Evolutionary conservation across 1,140 invertebrate genomes (phyloP).

Genomic region (Calephelis nemesis): DNA sequence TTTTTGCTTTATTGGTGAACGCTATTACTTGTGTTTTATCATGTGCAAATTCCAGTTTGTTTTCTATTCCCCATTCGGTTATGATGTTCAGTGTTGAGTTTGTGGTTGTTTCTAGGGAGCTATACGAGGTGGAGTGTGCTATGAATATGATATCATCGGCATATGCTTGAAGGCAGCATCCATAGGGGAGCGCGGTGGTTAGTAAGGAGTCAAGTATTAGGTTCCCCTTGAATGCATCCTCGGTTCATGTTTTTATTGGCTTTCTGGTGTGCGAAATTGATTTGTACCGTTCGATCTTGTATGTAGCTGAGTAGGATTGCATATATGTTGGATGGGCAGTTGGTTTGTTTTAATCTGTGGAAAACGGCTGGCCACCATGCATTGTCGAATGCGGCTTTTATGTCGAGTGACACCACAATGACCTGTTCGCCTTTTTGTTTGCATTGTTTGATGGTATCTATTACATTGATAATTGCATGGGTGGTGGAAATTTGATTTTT

Average conservation of each 20-base stretch:
- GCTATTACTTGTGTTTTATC: constrained; percentile 28
- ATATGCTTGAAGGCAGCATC: constrained; percentile 42
- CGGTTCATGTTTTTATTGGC: constrained; percentile 19
- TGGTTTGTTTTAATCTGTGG: constrained; percentile 18
- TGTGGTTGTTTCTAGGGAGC: neutral
- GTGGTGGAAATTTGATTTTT: too few species aligned
- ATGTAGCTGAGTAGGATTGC: constrained; percentile 24
- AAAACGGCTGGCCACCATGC: constrained; percentile 38
- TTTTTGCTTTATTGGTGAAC: constrained; percentile 26
- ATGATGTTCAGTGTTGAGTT: constrained; percentile 2
- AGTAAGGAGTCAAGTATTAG: constrained; percentile 57
- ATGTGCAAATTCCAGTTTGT: constrained; percentile 30
- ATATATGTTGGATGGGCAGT: constrained; percentile 33
- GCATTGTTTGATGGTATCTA: neutral
- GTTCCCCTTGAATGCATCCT: constrained; percentile 74
- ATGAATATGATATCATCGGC: constrained; percentile 51
- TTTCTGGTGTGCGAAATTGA: neutral
- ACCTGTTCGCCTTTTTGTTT: constrained; percentile 9
- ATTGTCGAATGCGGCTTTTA: constrained; percentile 37
- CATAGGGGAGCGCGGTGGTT: constrained; percentile 22
- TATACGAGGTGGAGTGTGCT: constrained; percentile 11
- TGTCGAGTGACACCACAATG: constrained; percentile 32
- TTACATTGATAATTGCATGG: neutral
- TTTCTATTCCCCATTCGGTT: constrained; percentile 23
- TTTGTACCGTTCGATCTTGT: neutral